phyloP scores from a whole-genome alignment of 2,888 invertebrate species.

The Coelogynopora nodosa region DNA sequence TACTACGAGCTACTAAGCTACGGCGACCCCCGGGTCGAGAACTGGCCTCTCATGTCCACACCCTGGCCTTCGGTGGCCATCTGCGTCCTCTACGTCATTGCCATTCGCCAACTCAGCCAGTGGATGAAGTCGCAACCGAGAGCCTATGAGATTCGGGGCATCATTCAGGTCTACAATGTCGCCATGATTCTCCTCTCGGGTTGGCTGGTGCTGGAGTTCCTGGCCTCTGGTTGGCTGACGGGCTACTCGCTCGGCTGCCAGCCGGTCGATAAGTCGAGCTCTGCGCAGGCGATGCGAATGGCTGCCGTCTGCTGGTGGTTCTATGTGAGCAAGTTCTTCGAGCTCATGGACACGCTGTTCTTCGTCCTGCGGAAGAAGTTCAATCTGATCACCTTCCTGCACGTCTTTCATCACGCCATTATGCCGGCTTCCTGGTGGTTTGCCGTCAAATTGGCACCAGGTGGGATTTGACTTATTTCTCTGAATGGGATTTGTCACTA shows the following conservation, averaged over 20 bases:
- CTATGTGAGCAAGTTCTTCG: constrained; percentile 41
- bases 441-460: constrained; percentile 35
- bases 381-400: constrained; percentile 42
- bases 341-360: constrained; percentile 41
- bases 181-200: constrained; percentile 82
- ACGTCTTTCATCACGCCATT: constrained; percentile 43
- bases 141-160: constrained; percentile 75
- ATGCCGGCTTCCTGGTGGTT: constrained; percentile 40
- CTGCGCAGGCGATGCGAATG: constrained; percentile 67
- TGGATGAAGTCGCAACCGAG: constrained; percentile 84
- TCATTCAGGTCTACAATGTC: constrained; percentile 80
- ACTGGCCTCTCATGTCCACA: constrained; percentile 83
- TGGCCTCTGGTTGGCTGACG: constrained; percentile 73
- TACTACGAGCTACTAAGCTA: no score
- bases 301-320: constrained; percentile 34
- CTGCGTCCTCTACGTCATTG: constrained; percentile 78
- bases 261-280: constrained; percentile 71
- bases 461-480: no score
- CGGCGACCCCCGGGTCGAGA: constrained; percentile 83
- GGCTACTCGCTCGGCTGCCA: constrained; percentile 84
- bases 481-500: no score
- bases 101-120: constrained; percentile 75
- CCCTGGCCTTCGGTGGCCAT: constrained; percentile 79
- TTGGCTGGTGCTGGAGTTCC: constrained; percentile 79
- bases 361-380: constrained; percentile 37